Evolutionary conservation across 2,113 vertebrate genomes (phyloP), one percentile per base, ranked within the genome.

Genomic region (Ptilonorhynchus violaceus): DNA sequence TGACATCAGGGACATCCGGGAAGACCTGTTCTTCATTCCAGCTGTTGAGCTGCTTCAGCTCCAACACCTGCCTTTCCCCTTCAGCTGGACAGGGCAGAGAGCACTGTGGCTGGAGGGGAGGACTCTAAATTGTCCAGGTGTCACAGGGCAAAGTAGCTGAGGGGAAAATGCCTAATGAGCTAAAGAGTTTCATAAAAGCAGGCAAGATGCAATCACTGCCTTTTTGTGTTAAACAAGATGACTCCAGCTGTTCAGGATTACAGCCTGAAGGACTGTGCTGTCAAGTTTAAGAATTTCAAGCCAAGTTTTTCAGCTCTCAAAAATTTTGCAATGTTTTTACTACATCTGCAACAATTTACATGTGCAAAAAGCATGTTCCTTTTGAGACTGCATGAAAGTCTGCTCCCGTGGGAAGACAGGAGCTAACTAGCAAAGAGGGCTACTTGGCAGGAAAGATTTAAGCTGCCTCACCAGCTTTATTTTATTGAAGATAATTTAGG

Each of bases 211-310:
- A 86, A 81, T 95, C 86, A 23, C 13, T 67, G 80, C 64, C 52
- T 67, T 72, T 83, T 78, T 81, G 39, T 81, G 67, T 78, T 52
- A 33, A 92, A 52, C 23, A 55, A 59, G 64, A 77, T 62, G 59
- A 59, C n/a, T 92, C 89, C 91, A 92, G 89, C 93, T 96, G 94
- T 91, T 93, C 7, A 25, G 56, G 64, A 88, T 77, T 92, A 87
- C 30, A 78, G 79, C 93, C 89, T 14, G 11, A 78, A 96, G 84
- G 86, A 74, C 63, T 60, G 20, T 96, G 39, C 95, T 92, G 91
- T 92, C 86, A 88, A 84, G 21, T 20, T 42, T 75, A 63, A 70
- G 60, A 78, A 78, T 85, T 93, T 89, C 47, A 81, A 89, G 91
- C 80, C 84, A 95, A 92, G 72, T 68, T 91, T 92, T 87, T 92